Evolutionary conservation across 2,113 vertebrate species (phyloP).

Genomic region (Eupsittula cactorum): DNA sequence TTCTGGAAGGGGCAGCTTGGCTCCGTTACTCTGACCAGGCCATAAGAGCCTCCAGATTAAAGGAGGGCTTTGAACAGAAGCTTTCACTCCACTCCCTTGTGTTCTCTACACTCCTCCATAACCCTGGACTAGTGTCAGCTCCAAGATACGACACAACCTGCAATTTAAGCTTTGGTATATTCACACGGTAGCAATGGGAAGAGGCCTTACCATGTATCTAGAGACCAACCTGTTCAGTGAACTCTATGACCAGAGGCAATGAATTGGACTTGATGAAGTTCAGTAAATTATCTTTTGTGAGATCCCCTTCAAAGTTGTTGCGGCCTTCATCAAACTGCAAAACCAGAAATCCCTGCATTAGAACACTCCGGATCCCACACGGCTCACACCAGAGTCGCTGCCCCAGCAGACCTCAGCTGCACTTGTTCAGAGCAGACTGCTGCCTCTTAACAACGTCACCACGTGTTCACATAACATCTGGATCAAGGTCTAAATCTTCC

Average conservation of each 20-base stretch:
- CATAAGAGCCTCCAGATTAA: background rate
- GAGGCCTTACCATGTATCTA: background rate
- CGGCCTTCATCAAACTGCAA: conserved; percentile 94
- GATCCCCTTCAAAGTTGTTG: conserved; percentile 89
- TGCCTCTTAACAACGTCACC: background rate
- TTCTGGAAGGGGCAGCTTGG: background rate
- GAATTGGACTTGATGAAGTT: conserved; percentile 93
- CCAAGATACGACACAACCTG: background rate
- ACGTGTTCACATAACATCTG: background rate
- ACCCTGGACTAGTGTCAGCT: background rate
- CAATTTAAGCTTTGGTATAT: background rate
- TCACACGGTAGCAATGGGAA: accelerated
- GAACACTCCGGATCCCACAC: background rate
- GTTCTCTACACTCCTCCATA: background rate
- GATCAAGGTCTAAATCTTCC: background rate
- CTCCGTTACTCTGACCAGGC: background rate
- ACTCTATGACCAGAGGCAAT: conserved; percentile 96
- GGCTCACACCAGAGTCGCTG: background rate
- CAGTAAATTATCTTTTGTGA: conserved; percentile 87
- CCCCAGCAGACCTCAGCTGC: background rate
- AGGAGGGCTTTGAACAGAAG: background rate
- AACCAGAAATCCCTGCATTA: background rate
- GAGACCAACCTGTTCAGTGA: conserved; percentile 91
- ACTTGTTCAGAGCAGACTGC: background rate
- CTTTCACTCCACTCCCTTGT: background rate